These are phyloP conservation scores for Siphamia tubifer DNA, from an alignment of 2,113 vertebrate genomes.

Conservation along the genomic window DNA sequence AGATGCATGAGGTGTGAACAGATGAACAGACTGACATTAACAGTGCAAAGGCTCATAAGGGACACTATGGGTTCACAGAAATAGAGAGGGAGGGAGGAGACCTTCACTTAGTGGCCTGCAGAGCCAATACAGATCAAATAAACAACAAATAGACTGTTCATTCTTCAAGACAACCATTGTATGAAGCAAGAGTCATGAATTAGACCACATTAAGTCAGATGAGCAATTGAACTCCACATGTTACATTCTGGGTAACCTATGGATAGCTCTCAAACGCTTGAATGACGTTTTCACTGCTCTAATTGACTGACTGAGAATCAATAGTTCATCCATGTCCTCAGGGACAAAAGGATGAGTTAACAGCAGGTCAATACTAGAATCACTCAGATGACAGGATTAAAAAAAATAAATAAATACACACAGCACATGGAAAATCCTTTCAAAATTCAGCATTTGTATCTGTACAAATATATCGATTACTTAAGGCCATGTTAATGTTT, in stretches of 20 bases:
- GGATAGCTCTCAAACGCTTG: neutral
- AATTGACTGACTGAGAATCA: constrained; percentile 32
- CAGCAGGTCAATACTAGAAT: constrained; percentile 38
- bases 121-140: neutral
- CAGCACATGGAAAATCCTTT: neutral
- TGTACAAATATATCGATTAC: neutral
- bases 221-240: neutral
- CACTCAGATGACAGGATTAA: constrained; percentile 28
- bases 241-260: neutral
- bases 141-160: neutral
- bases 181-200: neutral
- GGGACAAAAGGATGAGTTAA: constrained; percentile 26
- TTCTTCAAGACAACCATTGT: neutral
- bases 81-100: constrained; percentile 33
- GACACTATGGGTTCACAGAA: constrained; percentile 47
- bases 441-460: too few relatives aligned
- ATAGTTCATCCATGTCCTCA: constrained; percentile 28
- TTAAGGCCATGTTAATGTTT: too few relatives aligned
- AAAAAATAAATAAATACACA: constrained; percentile 46
- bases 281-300: constrained; percentile 9
- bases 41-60: constrained; percentile 39
- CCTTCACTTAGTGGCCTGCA: neutral
- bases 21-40: constrained; percentile 15
- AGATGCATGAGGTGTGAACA: neutral
- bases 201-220: neutral